These are phyloP conservation scores for Amniataba percoides DNA, from an alignment of 2,797 vertebrate genomes.

Conservation along the genomic window DNA sequence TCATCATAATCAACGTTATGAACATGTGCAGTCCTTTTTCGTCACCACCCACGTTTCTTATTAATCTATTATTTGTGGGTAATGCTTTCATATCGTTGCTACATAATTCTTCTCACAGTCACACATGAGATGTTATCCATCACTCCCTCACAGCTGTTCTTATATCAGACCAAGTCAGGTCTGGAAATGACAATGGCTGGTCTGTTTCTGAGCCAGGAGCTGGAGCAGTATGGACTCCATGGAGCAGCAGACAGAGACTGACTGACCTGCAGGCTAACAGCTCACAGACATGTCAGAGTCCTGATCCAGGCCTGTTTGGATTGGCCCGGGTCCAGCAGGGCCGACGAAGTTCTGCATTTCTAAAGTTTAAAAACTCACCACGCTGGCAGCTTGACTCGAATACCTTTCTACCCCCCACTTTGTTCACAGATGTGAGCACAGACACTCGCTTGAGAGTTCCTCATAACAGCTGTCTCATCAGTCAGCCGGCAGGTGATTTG, in stretches of 20 bases:
- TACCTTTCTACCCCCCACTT: slow-evolving; percentile 1
- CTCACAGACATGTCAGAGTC: slow-evolving; percentile 50
- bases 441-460: slow-evolving; percentile 5
- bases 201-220: slow-evolving; percentile 51
- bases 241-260: slow-evolving; percentile 24
- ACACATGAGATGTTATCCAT: slow-evolving; percentile 31
- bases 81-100: background rate
- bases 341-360: slow-evolving; percentile 31
- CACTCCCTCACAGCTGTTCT: slow-evolving; percentile 42
- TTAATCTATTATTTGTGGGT: no score
- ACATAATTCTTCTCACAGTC: background rate
- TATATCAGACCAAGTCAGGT: slow-evolving; percentile 41
- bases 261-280: slow-evolving; percentile 45
- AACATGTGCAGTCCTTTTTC: background rate
- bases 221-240: slow-evolving; percentile 2
- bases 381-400: slow-evolving; percentile 24
- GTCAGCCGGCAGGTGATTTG: slow-evolving; percentile 46
- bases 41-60: background rate
- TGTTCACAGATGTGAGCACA: slow-evolving; percentile 1
- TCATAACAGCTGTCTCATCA: slow-evolving; percentile 38
- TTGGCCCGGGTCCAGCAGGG: slow-evolving; percentile 57
- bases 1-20: background rate
- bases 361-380: slow-evolving; percentile 41
- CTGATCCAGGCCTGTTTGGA: slow-evolving; percentile 60
- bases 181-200: slow-evolving; percentile 48